phyloP scores from a whole-genome alignment of 2,797 vertebrate species.

The Steatocranus sp. region DNA sequence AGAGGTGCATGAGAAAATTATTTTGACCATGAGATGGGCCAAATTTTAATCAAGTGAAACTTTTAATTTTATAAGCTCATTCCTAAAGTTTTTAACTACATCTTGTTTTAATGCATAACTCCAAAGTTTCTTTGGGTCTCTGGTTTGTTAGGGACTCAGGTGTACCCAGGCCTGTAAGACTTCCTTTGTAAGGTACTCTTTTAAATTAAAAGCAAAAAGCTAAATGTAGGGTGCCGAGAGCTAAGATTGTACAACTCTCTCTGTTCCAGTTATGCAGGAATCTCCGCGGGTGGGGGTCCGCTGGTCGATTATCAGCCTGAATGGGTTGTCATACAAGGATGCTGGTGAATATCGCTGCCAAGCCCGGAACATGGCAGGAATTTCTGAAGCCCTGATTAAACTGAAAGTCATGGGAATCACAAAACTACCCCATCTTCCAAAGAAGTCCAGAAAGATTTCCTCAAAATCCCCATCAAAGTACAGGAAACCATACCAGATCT shows the following conservation, averaged over 20 bases:
- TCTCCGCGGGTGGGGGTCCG: conserved; percentile 85
- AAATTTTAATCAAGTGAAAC: background rate
- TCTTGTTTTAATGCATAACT: background rate
- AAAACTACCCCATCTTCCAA: conserved; percentile 28
- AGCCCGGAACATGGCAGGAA: conserved; percentile 90
- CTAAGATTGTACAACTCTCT: background rate
- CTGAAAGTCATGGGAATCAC: conserved; percentile 83
- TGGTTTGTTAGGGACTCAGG: background rate
- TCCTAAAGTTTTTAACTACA: background rate
- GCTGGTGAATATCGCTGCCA: conserved; percentile 90
- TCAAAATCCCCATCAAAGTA: conserved; percentile 15
- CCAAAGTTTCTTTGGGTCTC: background rate
- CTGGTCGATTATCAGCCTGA: conserved; percentile 91
- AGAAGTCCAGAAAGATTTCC: conserved; percentile 29
- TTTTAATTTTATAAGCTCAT: background rate
- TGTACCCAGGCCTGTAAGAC: background rate
- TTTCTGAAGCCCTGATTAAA: conserved; percentile 83
- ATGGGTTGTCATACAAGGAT: conserved; percentile 84
- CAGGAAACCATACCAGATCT: conserved; percentile 3
- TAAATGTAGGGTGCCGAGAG: background rate
- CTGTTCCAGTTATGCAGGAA: conserved; percentile 85
- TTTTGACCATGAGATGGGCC: background rate
- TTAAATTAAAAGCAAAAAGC: background rate
- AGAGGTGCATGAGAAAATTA: background rate
- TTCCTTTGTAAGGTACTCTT: background rate